Base-by-base conservation (phyloP, 2,113 vertebrate species). In the Dipodomys merriami region DNA sequence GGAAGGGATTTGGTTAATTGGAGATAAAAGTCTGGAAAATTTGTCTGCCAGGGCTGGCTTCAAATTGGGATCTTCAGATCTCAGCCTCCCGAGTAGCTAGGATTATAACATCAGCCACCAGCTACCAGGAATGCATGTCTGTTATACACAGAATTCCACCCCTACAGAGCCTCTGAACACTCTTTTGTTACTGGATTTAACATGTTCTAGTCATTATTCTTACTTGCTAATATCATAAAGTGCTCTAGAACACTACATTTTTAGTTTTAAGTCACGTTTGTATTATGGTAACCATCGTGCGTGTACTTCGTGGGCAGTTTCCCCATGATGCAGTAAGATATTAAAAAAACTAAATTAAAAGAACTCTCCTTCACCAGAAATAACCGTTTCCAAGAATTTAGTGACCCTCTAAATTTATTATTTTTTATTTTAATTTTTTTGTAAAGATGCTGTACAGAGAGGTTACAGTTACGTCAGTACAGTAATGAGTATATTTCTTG, bases 171-270 rank as follows among this genome's bases (percentile, higher is more conserved):
- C 64, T 78, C 13, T 35, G 71, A 85, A 60, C 29, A 39, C 20
- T 46, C 13, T 83, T 65, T 65, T 23, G 5, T 90, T 27, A 69
- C 33, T 39, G 53, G 64, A 65, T 29, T 78, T 35, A 64, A 73
- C 30, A 15, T 6, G 7, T 83, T 12, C 3, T n/a, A 74, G 88
- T 62, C 29, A 49, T 3, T 1, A 2, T 88, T 53, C 8, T 30
- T 46, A 39, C 81, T 82, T 53, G 35, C n/a, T 12, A 91, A n/a
- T 90, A 39, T 78, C 30, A 44, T 88, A 76, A 88, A 74, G 46
- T 25, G 7, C 8, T 27, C 33, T 46, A 33, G 27, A 62, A 68
- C 6, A 30, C 20, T 19, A 8, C 39, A 65, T 25, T 67, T 82
- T 90, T 39, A 27, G 25, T 62, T 82, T 82, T 44, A 35, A 64